These are phyloP conservation scores for Botrylloides violaceus DNA, from an alignment of 23 tunicate species.

Conservation along the genomic window DNA sequence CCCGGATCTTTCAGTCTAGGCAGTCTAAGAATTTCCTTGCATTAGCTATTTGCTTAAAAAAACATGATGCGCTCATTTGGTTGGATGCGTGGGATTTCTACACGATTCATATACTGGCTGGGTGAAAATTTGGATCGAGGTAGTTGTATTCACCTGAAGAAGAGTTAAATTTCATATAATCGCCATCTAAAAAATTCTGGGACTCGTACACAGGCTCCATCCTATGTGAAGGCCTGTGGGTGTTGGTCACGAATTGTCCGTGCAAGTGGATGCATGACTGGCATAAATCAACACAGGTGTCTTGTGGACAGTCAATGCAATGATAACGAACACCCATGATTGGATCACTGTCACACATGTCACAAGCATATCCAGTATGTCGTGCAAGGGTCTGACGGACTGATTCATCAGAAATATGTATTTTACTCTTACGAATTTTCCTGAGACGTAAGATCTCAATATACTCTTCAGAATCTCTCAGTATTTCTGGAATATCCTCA, in stretches of 20 bases:
- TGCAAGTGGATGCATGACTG: constrained; percentile 67
- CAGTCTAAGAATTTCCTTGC: no score
- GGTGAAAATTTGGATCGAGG: constrained; percentile 83
- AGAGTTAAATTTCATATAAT: constrained; percentile 42
- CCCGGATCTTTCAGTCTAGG: no score
- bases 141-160: constrained; percentile 70
- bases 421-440: constrained; percentile 35
- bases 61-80: no score
- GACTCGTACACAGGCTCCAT: constrained; percentile 69
- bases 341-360: constrained; percentile 61
- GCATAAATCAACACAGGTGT: constrained; percentile 62
- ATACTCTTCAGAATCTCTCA: constrained; percentile 70
- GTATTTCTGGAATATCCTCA: constrained; percentile 66
- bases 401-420: constrained; percentile 34
- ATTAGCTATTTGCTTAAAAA: no score
- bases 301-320: constrained; percentile 78
- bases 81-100: neutral
- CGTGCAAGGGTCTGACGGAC: constrained; percentile 53
- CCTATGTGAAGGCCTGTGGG: constrained; percentile 62
- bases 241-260: constrained; percentile 44
- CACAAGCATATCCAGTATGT: constrained; percentile 81
- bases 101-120: constrained; percentile 37
- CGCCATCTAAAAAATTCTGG: constrained; percentile 36
- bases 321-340: constrained; percentile 76
- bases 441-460: constrained; percentile 64